These are phyloP conservation scores for Anomalospiza imberbis DNA, from an alignment of 2,797 vertebrate genomes.

Conservation along the genomic window DNA sequence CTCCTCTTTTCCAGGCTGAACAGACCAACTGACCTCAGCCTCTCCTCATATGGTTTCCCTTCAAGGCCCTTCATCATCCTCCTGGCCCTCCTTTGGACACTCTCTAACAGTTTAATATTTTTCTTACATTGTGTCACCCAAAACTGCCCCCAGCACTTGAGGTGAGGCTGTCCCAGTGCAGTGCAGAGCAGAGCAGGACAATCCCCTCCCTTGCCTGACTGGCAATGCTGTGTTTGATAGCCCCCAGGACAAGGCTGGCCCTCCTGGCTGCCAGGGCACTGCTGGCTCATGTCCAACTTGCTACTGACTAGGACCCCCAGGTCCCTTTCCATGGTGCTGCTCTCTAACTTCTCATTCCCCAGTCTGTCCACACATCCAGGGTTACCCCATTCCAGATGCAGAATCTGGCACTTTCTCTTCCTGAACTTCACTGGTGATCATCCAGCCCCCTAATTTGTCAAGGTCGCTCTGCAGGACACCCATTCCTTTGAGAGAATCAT, in stretches of 20 bases:
- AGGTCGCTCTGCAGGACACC: neutral
- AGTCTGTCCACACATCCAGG: too few relatives aligned
- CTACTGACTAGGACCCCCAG: rapidly evolving
- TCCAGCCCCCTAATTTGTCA: neutral
- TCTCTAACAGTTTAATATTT: neutral
- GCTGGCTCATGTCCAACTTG: neutral
- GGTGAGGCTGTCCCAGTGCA: rapidly evolving
- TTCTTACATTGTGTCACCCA: neutral
- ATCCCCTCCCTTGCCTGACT: rapidly evolving
- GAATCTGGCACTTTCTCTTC: neutral
- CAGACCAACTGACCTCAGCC: neutral
- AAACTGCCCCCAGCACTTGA: rapidly evolving
- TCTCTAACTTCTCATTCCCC: neutral
- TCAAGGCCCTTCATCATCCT: neutral
- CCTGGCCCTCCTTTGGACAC: neutral
- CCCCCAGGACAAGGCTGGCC: rapidly evolving
- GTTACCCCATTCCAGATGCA: neutral
- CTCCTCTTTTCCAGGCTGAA: neutral
- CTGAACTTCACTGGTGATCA: neutral
- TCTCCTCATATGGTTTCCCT: rapidly evolving
- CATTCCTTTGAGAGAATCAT: neutral
- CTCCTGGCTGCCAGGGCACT: neutral
- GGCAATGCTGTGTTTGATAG: rapidly evolving
- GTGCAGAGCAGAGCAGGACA: rapidly evolving
- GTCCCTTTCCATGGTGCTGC: neutral